Percentiles rank a stretch among this genome's conserved stretches.
Evolutionary conservation across 2,797 vertebrate species (phyloP).

Genomic region (Cercopithecus mitis): DNA sequence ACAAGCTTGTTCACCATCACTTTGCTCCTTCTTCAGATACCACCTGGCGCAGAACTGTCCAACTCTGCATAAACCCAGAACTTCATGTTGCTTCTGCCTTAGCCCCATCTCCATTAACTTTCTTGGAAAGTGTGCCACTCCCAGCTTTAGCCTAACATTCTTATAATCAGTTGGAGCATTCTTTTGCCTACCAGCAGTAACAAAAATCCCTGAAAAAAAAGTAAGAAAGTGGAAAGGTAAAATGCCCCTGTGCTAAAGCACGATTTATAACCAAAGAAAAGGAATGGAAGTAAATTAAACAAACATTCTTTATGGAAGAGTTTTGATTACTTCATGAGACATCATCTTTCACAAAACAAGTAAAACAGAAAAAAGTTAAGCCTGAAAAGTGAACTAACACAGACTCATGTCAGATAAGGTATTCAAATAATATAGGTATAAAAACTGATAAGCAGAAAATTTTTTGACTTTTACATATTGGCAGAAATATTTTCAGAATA

Average conservation of each 20-base stretch:
- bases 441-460: constrained; percentile 55
- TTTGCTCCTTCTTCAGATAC: neutral
- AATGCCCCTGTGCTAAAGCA: neutral
- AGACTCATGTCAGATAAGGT: neutral
- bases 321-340: constrained; percentile 1
- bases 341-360: constrained; percentile 7
- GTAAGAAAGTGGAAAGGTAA: neutral
- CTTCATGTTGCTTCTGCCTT: neutral
- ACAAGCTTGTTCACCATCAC: neutral
- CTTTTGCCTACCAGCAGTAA: neutral
- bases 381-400: constrained; percentile 50
- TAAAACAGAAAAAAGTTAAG: constrained; percentile 51
- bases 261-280: constrained; percentile 10
- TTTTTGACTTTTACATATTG: constrained; percentile 35
- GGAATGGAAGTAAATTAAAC: neutral
- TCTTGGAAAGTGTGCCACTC: neutral
- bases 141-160: neutral
- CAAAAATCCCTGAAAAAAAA: neutral
- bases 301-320: neutral
- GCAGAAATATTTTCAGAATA: neutral
- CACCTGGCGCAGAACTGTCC: neutral
- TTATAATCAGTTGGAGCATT: neutral
- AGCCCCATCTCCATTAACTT: neutral
- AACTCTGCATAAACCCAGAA: neutral
- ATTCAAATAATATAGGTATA: constrained; percentile 29